These are phyloP conservation scores for Cetoscarus ocellatus DNA, from an alignment of 2,797 vertebrate species.

Conservation along the genomic window DNA sequence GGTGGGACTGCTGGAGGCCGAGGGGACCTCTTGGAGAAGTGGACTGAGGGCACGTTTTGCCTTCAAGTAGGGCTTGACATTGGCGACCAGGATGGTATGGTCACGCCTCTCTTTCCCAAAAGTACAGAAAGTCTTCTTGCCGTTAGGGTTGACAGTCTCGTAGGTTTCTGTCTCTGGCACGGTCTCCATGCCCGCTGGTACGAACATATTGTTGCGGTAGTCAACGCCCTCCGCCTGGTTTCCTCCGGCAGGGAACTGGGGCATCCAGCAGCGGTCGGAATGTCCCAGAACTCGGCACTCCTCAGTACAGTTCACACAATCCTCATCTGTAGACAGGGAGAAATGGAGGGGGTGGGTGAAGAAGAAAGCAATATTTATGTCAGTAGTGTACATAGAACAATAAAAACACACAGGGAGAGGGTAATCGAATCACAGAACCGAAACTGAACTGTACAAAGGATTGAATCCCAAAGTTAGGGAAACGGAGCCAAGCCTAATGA, in stretches of 20 bases:
- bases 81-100: conserved; percentile 99
- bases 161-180: conserved; percentile 94
- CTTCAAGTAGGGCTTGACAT: conserved; percentile 99
- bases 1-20: conserved; percentile 94
- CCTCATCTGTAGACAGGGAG: conserved; percentile 89
- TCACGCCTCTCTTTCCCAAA: conserved; percentile 99
- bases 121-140: conserved; percentile 99
- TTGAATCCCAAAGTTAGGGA: conserved; percentile 31
- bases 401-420: conserved; percentile 29
- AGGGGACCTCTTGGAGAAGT: conserved; percentile 97
- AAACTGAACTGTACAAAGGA: conserved; percentile 50
- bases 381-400: conserved; percentile 32
- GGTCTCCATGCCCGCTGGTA: conserved; percentile 94
- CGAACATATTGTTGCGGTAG: conserved; percentile 99
- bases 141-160: conserved; percentile 95
- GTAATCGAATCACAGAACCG: conserved; percentile 35
- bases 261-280: conserved; percentile 99
- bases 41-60: conserved; percentile 99
- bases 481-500: conserved; percentile 37
- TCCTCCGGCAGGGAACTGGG: conserved; percentile 93
- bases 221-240: conserved; percentile 97
- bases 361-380: conserved; percentile 39
- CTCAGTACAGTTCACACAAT: conserved; percentile 98
- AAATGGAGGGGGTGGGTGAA: conserved; percentile 30
- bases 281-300: conserved; percentile 99